Conservation (phyloP, 1,140 invertebrate species). For the Archivesica marissinica region DNA sequence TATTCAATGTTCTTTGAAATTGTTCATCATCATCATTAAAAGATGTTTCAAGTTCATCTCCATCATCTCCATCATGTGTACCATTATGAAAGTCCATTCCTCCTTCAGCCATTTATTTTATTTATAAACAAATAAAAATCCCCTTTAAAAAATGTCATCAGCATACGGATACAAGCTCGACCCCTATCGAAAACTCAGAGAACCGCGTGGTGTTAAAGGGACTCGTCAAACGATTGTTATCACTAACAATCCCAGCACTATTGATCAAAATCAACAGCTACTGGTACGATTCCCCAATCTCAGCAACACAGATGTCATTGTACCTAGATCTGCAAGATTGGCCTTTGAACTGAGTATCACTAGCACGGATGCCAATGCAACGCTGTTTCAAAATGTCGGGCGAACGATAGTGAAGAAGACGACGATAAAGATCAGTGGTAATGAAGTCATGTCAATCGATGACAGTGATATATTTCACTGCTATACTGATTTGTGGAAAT, state of each 20-base stretch:
- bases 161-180: slow-evolving; percentile 42
- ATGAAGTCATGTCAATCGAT: slow-evolving; percentile 59
- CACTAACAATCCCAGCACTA: slow-evolving; percentile 56
- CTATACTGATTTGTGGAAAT: slow-evolving; percentile 52
- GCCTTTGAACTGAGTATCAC: slow-evolving; percentile 36
- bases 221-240: slow-evolving; percentile 53
- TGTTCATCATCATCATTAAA: slow-evolving; percentile 4
- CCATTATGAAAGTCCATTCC: slow-evolving; percentile 6
- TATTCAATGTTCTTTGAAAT: slow-evolving; percentile 32
- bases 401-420: slow-evolving; percentile 40
- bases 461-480: slow-evolving; percentile 34
- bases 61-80: slow-evolving; percentile 1
- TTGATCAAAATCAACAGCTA: slow-evolving; percentile 42
- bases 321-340: slow-evolving; percentile 29
- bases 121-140: not conserved
- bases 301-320: slow-evolving; percentile 45
- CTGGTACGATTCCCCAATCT: slow-evolving; percentile 62
- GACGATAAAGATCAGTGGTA: slow-evolving; percentile 45
- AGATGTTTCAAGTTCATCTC: not conserved
- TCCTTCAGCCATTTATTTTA: slow-evolving; percentile 38
- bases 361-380: slow-evolving; percentile 27
- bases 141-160: slow-evolving; percentile 42
- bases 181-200: slow-evolving; percentile 35
- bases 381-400: slow-evolving; percentile 44
- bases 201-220: slow-evolving; percentile 40